These are phyloP conservation scores for Rutpela maculata DNA, from an alignment of 2,888 invertebrate species.

Conservation along the genomic window DNA sequence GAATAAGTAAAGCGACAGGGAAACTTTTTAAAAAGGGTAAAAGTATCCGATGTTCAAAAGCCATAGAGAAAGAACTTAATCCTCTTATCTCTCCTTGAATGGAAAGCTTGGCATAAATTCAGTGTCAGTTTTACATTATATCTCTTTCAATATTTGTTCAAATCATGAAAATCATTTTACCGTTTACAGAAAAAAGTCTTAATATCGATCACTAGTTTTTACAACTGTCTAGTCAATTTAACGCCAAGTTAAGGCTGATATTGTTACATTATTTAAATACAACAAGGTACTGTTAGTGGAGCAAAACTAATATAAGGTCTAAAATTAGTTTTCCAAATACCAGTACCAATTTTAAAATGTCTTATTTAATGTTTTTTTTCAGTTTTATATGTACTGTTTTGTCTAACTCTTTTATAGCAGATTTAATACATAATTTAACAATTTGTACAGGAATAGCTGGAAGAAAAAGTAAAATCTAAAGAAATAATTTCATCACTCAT, in stretches of 20 bases:
- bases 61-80: slow-evolving; percentile 4
- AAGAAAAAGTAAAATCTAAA: no score
- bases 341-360: no score
- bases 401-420: no score
- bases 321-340: no score
- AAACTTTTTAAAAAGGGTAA: slow-evolving; percentile 36
- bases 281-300: no score
- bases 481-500: no score
- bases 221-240: not conserved
- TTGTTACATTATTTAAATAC: not conserved
- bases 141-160: not conserved
- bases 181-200: not conserved
- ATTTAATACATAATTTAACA: no score
- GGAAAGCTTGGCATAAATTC: not conserved
- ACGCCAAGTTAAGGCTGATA: not conserved
- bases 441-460: no score
- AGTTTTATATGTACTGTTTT: no score
- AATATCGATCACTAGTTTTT: not conserved
- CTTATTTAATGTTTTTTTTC: no score
- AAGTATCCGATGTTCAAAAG: not conserved
- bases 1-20: slow-evolving; percentile 39
- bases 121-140: not conserved
- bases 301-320: no score
- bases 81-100: not conserved
- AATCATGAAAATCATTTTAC: not conserved